These are phyloP conservation scores for Apocrypta bakeri DNA, from an alignment of 1,140 invertebrate species.

Conservation along the genomic window DNA sequence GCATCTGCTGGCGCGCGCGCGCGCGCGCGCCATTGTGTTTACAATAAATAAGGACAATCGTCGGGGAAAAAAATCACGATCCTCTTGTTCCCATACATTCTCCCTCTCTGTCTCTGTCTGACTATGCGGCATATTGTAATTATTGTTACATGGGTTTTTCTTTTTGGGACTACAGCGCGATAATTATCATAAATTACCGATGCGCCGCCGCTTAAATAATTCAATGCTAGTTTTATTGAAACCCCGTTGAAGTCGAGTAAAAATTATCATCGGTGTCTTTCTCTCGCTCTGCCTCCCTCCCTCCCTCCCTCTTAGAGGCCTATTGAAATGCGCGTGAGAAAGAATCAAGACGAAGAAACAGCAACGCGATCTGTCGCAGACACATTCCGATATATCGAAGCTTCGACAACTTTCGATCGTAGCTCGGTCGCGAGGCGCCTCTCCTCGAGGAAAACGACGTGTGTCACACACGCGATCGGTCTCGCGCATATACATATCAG, in stretches of 20 bases:
- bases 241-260: neutral
- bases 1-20: neutral
- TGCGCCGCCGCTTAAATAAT: constrained; percentile 24
- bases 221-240: constrained; percentile 29
- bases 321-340: constrained; percentile 27
- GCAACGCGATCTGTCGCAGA: neutral
- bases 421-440: neutral
- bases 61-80: constrained; percentile 10
- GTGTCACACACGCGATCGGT: neutral
- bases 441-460: neutral
- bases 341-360: neutral
- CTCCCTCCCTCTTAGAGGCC: neutral
- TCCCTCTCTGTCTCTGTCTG: neutral
- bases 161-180: constrained; percentile 2
- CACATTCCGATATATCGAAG: neutral
- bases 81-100: neutral
- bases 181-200: constrained; percentile 44
- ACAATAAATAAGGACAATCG: constrained; percentile 31
- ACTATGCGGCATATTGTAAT: neutral
- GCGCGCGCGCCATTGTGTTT: constrained; percentile 3
- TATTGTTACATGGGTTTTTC: constrained; percentile 10
- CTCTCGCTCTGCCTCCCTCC: neutral
- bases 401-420: constrained; percentile 10
- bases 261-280: neutral
- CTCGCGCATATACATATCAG: constrained; percentile 31